These are phyloP conservation scores for Icerya purchasi DNA, from an alignment of 2,888 invertebrate species.

Conservation along the genomic window DNA sequence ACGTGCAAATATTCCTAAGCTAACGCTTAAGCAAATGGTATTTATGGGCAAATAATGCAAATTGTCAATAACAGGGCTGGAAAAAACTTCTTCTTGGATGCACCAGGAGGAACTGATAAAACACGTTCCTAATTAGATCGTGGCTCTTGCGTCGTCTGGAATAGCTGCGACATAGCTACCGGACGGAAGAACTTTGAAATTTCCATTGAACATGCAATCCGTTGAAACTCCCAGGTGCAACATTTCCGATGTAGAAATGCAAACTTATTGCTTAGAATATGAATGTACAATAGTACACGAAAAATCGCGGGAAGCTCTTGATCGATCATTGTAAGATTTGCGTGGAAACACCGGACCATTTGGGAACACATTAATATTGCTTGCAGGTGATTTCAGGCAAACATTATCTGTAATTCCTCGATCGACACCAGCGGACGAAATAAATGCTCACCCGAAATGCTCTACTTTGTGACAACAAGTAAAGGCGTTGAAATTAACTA, in stretches of 20 bases:
- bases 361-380: not conserved
- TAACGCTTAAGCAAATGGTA: too few species aligned
- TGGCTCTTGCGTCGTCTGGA: not conserved
- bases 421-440: not conserved
- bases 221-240: not conserved
- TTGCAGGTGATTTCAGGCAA: not conserved
- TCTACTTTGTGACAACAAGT: not conserved
- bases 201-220: not conserved
- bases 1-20: too few species aligned
- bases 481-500: not conserved
- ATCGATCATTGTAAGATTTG: not conserved
- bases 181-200: not conserved
- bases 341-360: not conserved
- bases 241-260: not conserved
- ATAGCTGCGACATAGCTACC: not conserved
- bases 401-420: not conserved
- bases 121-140: too few species aligned
- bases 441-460: not conserved
- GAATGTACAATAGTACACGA: not conserved
- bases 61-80: too few species aligned
- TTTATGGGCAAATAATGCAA: too few species aligned
- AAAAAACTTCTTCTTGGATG: too few species aligned
- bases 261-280: not conserved
- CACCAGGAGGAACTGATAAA: too few species aligned
- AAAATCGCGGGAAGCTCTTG: not conserved